Base-by-base conservation (phyloP, 2,113 vertebrate species). In the Prolemur simus region DNA sequence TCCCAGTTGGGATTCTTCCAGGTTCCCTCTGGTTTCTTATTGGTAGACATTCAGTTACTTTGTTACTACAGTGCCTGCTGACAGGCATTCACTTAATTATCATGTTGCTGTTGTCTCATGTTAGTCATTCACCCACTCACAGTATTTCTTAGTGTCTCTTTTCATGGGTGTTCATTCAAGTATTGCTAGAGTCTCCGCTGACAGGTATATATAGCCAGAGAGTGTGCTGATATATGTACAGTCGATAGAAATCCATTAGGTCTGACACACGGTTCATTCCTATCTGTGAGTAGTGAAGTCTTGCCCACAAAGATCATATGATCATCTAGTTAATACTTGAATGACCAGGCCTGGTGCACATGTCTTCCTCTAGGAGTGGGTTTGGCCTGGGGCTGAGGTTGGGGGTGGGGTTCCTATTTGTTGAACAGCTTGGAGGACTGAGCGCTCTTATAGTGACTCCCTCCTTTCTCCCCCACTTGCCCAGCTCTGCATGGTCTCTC, bases 401-500 rank as follows among this genome's bases (percentile, higher is more conserved):
- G 23, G 7, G 27, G 68, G 4, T 37, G 73, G 20, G 7, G 9
- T 91, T 97, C 34, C 86, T 63, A 64, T 83, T 94, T 83, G 86
- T 49, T 87, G 34, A 94, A 76, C 11, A 93, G 69, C 60, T 83
- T 87, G 56, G 73, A 89, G 78, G 58, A 54, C 76, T 77, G 86
- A 89, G 68, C 71, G 81, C 54, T 87, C 21, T 96, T 93, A 56
- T 32, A 66, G 91, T 98, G 64, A 96, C 63, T 94, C 23, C 80
- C 82, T 83, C 66, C 64, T 11, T 37, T 58, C 74, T 47, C 78
- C 9, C 49, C 54, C 76, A 21, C 78, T 34, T 74, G 68, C 76
- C 27, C 98, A 99, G 99, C 99, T 99, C 96, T 99, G 99, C 98
- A 99, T 99, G 99, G 99, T 99, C 39, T 99, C 99, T 1, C 97